Evolutionary conservation across 2,888 invertebrate genomes (phyloP).

Genomic region (Trissolcus brochymenae): DNA sequence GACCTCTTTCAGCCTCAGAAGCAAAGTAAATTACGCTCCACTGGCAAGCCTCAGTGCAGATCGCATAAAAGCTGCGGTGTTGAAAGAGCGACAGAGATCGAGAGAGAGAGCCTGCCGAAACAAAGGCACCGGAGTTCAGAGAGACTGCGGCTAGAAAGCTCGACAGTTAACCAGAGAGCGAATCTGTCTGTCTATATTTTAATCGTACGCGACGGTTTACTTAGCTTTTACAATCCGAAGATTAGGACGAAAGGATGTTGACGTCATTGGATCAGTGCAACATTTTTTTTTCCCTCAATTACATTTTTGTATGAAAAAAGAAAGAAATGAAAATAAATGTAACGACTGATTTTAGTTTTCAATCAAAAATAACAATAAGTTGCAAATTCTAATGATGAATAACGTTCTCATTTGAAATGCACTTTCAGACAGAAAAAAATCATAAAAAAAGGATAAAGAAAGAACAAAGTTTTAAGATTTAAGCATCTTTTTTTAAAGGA

Average conservation of each 20-base stretch:
- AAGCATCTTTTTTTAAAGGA: neutral
- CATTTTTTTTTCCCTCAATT: neutral
- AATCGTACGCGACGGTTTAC: constrained; percentile 62
- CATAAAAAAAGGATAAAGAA: too few relatives aligned
- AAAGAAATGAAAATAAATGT: too few relatives aligned
- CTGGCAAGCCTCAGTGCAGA: constrained; percentile 50
- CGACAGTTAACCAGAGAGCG: constrained; percentile 45
- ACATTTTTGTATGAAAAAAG: too few relatives aligned
- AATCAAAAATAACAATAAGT: too few relatives aligned
- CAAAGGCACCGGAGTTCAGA: constrained; percentile 41
- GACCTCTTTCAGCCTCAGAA: constrained; percentile 62
- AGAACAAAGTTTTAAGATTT: neutral
- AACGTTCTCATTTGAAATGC: too few relatives aligned
- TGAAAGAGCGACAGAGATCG: constrained; percentile 42
- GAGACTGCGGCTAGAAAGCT: constrained; percentile 25
- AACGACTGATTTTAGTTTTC: too few relatives aligned
- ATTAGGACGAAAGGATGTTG: constrained; percentile 48
- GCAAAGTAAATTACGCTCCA: constrained; percentile 64
- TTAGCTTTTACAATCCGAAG: constrained; percentile 25
- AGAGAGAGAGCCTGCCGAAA: constrained; percentile 16
- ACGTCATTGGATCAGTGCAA: constrained; percentile 39
- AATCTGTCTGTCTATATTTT: constrained; percentile 29
- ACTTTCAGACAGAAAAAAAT: too few relatives aligned
- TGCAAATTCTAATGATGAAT: too few relatives aligned
- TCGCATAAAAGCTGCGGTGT: constrained; percentile 60